Base-by-base conservation (phyloP, 2,113 vertebrate genomes). In the Potamarius usumacintae region DNA sequence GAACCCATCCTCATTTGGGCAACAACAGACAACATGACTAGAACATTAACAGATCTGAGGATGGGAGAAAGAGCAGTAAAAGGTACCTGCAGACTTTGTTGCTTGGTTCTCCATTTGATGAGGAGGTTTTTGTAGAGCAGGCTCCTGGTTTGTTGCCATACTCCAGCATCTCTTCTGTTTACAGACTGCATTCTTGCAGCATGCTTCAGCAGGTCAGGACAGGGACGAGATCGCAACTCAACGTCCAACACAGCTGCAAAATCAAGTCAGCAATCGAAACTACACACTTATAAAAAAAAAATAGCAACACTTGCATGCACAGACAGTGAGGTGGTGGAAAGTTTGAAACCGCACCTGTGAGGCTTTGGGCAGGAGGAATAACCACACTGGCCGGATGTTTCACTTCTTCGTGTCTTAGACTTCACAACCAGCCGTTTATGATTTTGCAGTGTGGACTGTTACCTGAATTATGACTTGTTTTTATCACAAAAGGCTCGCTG, bases 61-160 rank as follows among this genome's bases (percentile, higher is more conserved):
- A 81, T 55, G 18, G n/a, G 25, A 27, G 14, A 22, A 88, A 58
- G 7, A 7, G 17, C 71, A n/a, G 4, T 34, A 42, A 87, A 71
- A 72, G n/a, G 81, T 60, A 96, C 97, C 96, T 97, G 96, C 1
- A 97, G 92, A 89, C 90, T 96, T 92, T 96, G 96, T 27, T 94
- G 94, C 89, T 96, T 97, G 91, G 93, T 95, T 90, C 97, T 96
- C 96, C 96, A 97, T 91, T 96, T 96, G 92, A 96, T 94, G 52
- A 98, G 96, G 55, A 97, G 67, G 7, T 97, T 98, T 92, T 97
- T 98, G 95, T 96, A 95, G 2, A 97, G 93, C 4, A 98, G 95
- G 55, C 93, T 95, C 65, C 53, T 88, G 0, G 96, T 97, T 90
- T 98, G 97, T 82, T 93, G 92, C 91, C 94, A 95, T 55, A 97